Evolutionary conservation across 53 echinoderm and acorn worm species (phyloP).

Genomic region (Paracentrotus lividus): DNA sequence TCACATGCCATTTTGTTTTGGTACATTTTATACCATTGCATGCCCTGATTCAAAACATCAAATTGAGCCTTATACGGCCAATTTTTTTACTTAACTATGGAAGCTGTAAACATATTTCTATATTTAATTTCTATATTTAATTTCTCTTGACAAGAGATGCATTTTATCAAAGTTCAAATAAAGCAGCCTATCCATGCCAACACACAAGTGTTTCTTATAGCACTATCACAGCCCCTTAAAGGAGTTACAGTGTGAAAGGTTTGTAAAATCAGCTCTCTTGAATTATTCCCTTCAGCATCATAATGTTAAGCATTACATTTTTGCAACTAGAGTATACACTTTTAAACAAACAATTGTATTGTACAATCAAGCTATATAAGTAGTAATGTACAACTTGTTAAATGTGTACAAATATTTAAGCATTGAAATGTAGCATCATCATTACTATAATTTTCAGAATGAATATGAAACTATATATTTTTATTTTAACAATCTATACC

Average conservation of each 20-base stretch:
- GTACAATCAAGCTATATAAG: neutral
- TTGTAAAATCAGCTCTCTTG: neutral
- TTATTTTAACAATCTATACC: neutral
- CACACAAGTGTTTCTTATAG: neutral
- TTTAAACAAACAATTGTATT: neutral
- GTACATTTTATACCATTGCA: neutral
- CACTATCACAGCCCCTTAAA: neutral
- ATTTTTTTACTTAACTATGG: neutral
- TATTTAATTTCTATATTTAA: too few species aligned
- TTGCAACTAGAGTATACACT: neutral
- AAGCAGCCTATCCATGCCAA: neutral
- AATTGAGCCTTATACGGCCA: neutral
- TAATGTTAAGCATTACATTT: neutral
- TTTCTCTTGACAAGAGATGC: neutral
- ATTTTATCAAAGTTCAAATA: neutral
- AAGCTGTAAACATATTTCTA: neutral
- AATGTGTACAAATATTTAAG: neutral
- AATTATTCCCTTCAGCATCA: neutral
- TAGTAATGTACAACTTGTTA: neutral
- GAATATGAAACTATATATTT: neutral
- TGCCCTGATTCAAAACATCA: neutral
- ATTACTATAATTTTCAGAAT: neutral
- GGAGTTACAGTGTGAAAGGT: neutral
- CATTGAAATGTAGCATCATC: neutral
- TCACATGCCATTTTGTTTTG: too few species aligned